Evolutionary conservation across 2,888 invertebrate genomes (phyloP).

Genomic region (Busseola fusca): DNA sequence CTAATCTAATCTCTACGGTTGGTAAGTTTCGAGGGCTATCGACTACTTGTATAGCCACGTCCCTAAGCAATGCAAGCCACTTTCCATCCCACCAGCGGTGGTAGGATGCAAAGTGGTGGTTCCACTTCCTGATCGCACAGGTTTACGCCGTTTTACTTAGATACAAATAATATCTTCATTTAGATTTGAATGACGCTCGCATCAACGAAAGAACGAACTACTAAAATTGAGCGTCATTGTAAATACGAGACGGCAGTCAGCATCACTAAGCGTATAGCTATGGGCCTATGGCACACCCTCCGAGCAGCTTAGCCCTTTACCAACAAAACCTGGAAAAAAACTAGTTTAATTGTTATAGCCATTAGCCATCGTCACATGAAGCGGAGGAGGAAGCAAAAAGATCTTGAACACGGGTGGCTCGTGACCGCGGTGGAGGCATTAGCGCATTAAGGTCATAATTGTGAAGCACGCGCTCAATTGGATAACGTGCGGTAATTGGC

Average conservation of each 20-base stretch:
- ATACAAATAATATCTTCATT: neutral
- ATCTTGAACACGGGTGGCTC: slow-evolving; percentile 30
- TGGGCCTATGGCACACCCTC: neutral
- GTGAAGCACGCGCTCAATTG: slow-evolving; percentile 70
- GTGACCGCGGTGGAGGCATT: slow-evolving; percentile 56
- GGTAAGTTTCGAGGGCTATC: neutral
- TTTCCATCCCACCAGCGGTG: neutral
- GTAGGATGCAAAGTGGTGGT: too few relatives aligned
- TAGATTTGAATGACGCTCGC: neutral
- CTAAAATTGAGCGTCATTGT: neutral
- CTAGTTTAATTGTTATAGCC: neutral
- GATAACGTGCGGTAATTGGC: slow-evolving; percentile 73
- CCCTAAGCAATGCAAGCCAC: neutral
- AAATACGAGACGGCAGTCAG: too few relatives aligned
- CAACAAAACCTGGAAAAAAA: neutral
- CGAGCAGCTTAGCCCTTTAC: neutral
- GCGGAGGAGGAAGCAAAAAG: slow-evolving; percentile 31
- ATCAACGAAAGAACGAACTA: neutral
- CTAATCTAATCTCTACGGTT: neutral
- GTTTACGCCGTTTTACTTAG: neutral
- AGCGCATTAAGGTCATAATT: slow-evolving; percentile 73
- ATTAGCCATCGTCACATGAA: neutral
- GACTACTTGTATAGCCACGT: neutral
- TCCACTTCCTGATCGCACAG: neutral
- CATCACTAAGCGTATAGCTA: neutral